A percentile compares a stretch with the other conserved stretches of the same genome.
phyloP scores from a whole-genome alignment of 2,888 invertebrate species.

The Thysanoteuthis rhombus region DNA sequence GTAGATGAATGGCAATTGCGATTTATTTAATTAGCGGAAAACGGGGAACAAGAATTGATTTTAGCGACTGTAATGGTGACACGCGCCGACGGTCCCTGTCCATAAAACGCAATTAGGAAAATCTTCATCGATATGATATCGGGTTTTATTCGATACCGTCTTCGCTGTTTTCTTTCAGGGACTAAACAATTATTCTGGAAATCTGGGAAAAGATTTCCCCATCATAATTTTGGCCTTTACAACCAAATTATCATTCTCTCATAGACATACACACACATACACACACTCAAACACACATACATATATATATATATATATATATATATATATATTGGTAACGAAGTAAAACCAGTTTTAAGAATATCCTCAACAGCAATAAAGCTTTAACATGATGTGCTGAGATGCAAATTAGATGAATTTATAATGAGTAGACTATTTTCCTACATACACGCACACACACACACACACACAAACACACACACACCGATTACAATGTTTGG shows the following conservation, averaged over 20 bases:
- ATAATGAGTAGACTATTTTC: too few relatives aligned
- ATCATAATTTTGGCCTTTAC: neutral
- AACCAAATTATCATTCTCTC: neutral
- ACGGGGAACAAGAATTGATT: slow-evolving; percentile 12
- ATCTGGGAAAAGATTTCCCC: neutral
- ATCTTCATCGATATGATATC: neutral
- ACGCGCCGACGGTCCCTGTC: neutral
- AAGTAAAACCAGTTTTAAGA: too few relatives aligned
- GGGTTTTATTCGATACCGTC: neutral
- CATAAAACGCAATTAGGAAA: neutral
- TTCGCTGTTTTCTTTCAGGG: neutral
- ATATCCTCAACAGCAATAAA: too few relatives aligned
- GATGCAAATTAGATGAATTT: too few relatives aligned
- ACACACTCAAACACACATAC: neutral
- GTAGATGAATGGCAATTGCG: neutral
- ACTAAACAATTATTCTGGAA: neutral
- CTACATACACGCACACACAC: too few relatives aligned
- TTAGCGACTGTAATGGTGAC: neutral
- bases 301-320: neutral
- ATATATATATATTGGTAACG: too few relatives aligned
- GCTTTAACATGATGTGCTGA: too few relatives aligned
- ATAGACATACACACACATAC: neutral
- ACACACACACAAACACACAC: too few relatives aligned
- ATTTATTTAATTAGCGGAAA: neutral
- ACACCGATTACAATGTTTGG: too few relatives aligned